Percentiles rank a stretch among this genome's conserved stretches.
Evolutionary conservation across 2,888 invertebrate genomes (phyloP).

Genomic region (Caenorhabditis imperialis): DNA sequence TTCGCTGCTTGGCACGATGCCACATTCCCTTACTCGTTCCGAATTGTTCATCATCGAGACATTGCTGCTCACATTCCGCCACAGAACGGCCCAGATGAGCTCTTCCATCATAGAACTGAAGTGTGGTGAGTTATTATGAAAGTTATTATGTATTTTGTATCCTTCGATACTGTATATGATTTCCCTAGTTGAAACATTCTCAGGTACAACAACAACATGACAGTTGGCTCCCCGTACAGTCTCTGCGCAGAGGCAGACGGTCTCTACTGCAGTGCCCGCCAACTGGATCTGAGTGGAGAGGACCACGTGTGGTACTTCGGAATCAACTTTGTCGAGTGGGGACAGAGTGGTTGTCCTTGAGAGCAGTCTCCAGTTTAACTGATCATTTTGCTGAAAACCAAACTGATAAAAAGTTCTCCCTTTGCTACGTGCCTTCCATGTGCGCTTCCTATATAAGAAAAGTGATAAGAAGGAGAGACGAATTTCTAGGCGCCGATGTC

Average conservation of each 20-base stretch:
- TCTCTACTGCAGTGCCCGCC: slow-evolving; percentile 54
- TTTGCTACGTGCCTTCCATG: slow-evolving; percentile 3
- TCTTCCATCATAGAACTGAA: slow-evolving; percentile 61
- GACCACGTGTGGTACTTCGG: slow-evolving; percentile 63
- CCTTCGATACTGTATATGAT: too few relatives aligned
- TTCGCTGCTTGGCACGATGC: slow-evolving; percentile 57
- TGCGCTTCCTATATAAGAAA: too few relatives aligned
- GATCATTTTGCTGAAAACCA: too few relatives aligned
- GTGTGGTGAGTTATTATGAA: slow-evolving; percentile 55
- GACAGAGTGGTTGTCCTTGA: slow-evolving; percentile 46
- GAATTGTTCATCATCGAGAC: slow-evolving; percentile 60
- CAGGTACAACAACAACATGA: slow-evolving; percentile 66
- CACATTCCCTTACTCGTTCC: slow-evolving; percentile 54
- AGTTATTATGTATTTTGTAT: too few relatives aligned
- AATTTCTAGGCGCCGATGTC: slow-evolving; percentile 5
- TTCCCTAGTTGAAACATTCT: too few relatives aligned
- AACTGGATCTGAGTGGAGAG: slow-evolving; percentile 37
- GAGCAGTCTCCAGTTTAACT: too few relatives aligned
- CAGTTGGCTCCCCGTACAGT: slow-evolving; percentile 24
- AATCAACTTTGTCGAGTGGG: slow-evolving; percentile 52
- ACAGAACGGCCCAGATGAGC: slow-evolving; percentile 44
- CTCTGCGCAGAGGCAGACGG: slow-evolving; percentile 61
- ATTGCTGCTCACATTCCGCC: slow-evolving; percentile 62
- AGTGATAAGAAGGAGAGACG: too few relatives aligned
- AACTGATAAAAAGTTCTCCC: too few relatives aligned